Conservation (phyloP, 2,888 invertebrate genomes). For the Eustalomyia histrio region DNA sequence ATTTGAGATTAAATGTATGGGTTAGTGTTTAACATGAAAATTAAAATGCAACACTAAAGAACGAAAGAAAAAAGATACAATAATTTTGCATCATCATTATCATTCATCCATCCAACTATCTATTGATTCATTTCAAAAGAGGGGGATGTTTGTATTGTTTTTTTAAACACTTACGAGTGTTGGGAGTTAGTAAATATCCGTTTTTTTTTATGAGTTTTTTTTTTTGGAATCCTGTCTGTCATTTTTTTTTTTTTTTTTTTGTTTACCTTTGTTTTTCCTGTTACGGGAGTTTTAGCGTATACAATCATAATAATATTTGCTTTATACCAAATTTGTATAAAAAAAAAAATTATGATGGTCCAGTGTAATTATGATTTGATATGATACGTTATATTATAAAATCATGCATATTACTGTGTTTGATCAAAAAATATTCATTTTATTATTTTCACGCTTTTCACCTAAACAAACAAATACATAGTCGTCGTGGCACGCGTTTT, state of each 20-base stretch:
- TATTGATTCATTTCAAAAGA: not conserved
- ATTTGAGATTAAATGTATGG: conserved; percentile 8
- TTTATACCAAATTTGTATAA: not conserved
- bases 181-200: not conserved
- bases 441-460: conserved; percentile 21
- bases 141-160: conserved; percentile 10
- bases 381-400: not conserved
- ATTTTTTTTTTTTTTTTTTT: not conserved
- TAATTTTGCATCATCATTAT: conserved; percentile 14
- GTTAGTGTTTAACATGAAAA: not conserved
- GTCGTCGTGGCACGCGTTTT: conserved; percentile 7
- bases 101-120: not conserved
- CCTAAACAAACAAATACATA: conserved; percentile 36
- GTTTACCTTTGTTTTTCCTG: not conserved
- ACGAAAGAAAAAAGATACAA: conserved; percentile 2
- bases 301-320: conserved; percentile 11
- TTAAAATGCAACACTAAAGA: not conserved
- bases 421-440: conserved; percentile 10
- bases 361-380: conserved; percentile 9
- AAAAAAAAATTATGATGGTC: conserved; percentile 8
- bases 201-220: not conserved
- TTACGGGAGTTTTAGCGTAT: not conserved
- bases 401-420: conserved; percentile 16
- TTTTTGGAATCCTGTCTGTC: not conserved
- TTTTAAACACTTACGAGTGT: not conserved